Evolutionary conservation across 2,888 invertebrate species (phyloP), one percentile per base, ranked within the genome.

Genomic region (Ditylenchus weischeri): DNA sequence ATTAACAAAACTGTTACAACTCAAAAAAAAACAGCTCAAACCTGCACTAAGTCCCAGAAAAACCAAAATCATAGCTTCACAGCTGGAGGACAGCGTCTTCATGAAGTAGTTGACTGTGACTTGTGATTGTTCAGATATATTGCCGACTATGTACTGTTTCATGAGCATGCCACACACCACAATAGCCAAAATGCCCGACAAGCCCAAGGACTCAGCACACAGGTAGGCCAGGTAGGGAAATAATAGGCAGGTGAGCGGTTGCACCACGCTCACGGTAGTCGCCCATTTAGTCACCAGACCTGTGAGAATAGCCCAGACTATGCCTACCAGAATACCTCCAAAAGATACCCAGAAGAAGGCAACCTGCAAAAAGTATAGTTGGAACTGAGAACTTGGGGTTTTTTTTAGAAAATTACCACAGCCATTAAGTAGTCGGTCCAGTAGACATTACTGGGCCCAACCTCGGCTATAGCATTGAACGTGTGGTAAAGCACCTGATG

Each of bases 151-250:
- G 69, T 80, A 80, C 18, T 74, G 76, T 60, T 78, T 93, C 93
- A 96, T 94, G 7, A 93, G 92, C 78, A 98, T 93, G 50, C 96
- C 96, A 84, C 96, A 96, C 85, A 96, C 95, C n/a, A 94, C 94
- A 79, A 95, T 92, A 65, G 95, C 96, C 51, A 98, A 87, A 80
- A 98, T 96, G 65, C 95, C 95, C 74, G 94, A 95, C 89, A 95
- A 90, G 84, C 95, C 94, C 85, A 96, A 93, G 86, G 94, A 92
- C 87, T 98, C 96, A 57, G 96, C 95, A 83, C 91, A 91, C 65
- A 96, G 87, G 85, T 96, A 96, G 67, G 95, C 91, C 84, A 96
- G 86, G 84, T 96, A 96, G 65, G 95, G 93, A 90, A 96, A 92
- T 65, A 94, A 91, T 83, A 96, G 93, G 84, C 96, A 92, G 86